These are phyloP conservation scores for Amyelois transitella DNA, from an alignment of 1,140 invertebrate species.

Conservation along the genomic window DNA sequence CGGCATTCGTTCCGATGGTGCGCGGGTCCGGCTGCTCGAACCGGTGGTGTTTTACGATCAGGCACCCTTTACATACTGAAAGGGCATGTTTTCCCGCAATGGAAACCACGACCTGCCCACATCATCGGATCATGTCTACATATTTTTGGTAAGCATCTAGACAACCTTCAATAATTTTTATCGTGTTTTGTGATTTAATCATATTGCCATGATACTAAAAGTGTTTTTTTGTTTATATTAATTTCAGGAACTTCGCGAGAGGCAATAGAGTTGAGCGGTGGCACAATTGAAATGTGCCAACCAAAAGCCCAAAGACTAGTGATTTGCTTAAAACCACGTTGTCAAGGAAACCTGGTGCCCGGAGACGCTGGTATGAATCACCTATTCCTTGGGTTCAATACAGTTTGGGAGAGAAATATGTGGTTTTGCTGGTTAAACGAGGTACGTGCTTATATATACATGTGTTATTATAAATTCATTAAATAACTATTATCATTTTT, in stretches of 20 bases:
- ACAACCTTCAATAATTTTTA: neutral
- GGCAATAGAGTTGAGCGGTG: conserved; percentile 57
- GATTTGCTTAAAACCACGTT: conserved; percentile 61
- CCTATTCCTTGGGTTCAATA: conserved; percentile 78
- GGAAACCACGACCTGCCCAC: conserved; percentile 77
- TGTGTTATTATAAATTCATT: too few species aligned
- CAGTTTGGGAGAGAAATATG: conserved; percentile 78
- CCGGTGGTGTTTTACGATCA: conserved; percentile 71
- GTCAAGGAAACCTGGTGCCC: conserved; percentile 37
- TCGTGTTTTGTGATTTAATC: too few species aligned
- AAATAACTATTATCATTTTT: too few species aligned
- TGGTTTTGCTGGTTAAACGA: conserved; percentile 79
- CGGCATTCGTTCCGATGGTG: conserved; percentile 78
- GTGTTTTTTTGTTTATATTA: neutral
- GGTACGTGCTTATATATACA: conserved; percentile 48
- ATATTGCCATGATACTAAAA: too few species aligned
- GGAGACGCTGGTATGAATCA: conserved; percentile 43
- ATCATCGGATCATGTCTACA: conserved; percentile 78
- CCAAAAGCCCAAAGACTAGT: conserved; percentile 68
- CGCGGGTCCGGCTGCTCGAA: conserved; percentile 72
- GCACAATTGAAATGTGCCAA: conserved; percentile 58
- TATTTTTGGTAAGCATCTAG: conserved; percentile 61
- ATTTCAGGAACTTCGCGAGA: conserved; percentile 46
- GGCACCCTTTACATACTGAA: conserved; percentile 79
- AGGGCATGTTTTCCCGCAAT: conserved; percentile 81